Evolutionary conservation across 2,888 invertebrate species (phyloP).

Genomic region (Salpingus planirostris): DNA sequence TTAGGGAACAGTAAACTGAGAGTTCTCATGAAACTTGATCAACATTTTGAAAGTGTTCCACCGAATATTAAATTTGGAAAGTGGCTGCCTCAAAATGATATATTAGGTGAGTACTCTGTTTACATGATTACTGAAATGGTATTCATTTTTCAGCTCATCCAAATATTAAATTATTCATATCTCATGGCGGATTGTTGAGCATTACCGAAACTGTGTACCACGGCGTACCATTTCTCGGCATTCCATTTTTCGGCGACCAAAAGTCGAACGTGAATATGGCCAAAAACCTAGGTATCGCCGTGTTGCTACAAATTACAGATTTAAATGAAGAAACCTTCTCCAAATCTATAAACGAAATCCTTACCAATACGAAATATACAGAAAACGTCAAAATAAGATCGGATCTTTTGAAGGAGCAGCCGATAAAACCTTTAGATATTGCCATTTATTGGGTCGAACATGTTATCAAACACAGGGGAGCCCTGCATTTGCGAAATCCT

Average conservation of each 20-base stretch:
- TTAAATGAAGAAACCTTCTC: constrained; percentile 17
- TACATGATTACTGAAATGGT: constrained; percentile 36
- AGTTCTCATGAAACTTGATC: constrained; percentile 60
- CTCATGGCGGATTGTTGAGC: constrained; percentile 51
- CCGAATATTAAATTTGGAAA: constrained; percentile 48
- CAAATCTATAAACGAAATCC: constrained; percentile 14
- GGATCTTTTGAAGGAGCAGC: constrained; percentile 20
- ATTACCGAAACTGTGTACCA: constrained; percentile 47
- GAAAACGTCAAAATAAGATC: constrained; percentile 19
- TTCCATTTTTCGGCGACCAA: constrained; percentile 47
- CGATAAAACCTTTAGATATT: constrained; percentile 20
- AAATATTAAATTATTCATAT: constrained; percentile 48
- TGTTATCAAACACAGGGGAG: constrained; percentile 24
- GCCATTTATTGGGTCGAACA: constrained; percentile 28
- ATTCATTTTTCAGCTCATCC: constrained; percentile 43
- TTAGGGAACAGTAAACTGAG: constrained; percentile 50
- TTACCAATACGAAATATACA: constrained; percentile 12
- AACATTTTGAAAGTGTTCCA: constrained; percentile 42
- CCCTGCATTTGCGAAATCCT: constrained; percentile 20
- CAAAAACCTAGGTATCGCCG: constrained; percentile 22
- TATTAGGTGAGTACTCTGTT: constrained; percentile 30
- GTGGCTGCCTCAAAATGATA: constrained; percentile 55
- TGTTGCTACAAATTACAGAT: constrained; percentile 14
- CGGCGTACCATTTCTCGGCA: constrained; percentile 44
- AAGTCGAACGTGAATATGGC: constrained; percentile 42